These are phyloP conservation scores for Papilio aristodemus DNA, from an alignment of 1,140 invertebrate species.

Conservation along the genomic window DNA sequence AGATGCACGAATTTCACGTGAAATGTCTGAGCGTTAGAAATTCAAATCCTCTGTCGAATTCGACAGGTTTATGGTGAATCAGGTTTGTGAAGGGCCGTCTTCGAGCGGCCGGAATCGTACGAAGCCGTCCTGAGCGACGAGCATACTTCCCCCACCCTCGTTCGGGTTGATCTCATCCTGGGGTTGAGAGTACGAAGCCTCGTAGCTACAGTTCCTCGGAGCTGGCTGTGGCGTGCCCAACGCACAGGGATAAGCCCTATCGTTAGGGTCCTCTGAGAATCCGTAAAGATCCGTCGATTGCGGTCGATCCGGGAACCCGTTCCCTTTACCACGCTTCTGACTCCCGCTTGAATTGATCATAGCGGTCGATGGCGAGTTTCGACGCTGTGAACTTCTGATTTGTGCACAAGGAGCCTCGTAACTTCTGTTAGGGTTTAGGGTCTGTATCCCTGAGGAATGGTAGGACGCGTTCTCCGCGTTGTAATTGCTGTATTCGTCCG, in stretches of 20 bases:
- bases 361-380: conserved; percentile 73
- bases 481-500: conserved; percentile 74
- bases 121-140: conserved; percentile 92
- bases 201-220: conserved; percentile 66
- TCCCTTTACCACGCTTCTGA: conserved; percentile 73
- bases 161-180: conserved; percentile 67
- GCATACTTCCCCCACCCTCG: conserved; percentile 83
- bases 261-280: conserved; percentile 80
- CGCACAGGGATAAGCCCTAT: conserved; percentile 67
- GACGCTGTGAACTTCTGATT: conserved; percentile 67
- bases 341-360: conserved; percentile 75
- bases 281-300: conserved; percentile 81
- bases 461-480: conserved; percentile 77
- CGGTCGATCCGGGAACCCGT: conserved; percentile 69
- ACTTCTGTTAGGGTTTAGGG: conserved; percentile 74
- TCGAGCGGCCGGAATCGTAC: conserved; percentile 88
- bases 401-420: conserved; percentile 65
- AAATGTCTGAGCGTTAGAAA: conserved; percentile 52
- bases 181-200: conserved; percentile 73
- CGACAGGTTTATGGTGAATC: conserved; percentile 73
- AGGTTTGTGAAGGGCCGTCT: conserved; percentile 79
- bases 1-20: conserved; percentile 35
- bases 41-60: conserved; percentile 58
- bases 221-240: conserved; percentile 61
- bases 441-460: conserved; percentile 77